These are phyloP conservation scores for Macaria liturata DNA, from an alignment of 2,888 invertebrate genomes.

Conservation along the genomic window DNA sequence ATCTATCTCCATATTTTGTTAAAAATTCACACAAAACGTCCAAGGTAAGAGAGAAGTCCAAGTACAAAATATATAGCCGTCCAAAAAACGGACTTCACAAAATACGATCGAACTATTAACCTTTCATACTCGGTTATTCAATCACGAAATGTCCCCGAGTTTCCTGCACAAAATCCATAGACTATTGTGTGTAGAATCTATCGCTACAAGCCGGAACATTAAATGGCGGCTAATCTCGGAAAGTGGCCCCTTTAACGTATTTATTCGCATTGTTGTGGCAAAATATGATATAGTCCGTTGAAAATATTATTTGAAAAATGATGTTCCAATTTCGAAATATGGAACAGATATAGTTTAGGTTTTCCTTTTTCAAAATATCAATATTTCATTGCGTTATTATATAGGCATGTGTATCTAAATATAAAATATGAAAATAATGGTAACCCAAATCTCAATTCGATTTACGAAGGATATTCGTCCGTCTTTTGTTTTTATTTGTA, in stretches of 20 bases:
- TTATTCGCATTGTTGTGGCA: slow-evolving; percentile 50
- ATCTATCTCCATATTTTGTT: too few species aligned
- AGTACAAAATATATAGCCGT: too few species aligned
- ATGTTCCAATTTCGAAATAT: background rate
- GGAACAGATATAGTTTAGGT: too few species aligned
- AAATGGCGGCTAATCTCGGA: slow-evolving; percentile 62
- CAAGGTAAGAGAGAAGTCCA: too few species aligned
- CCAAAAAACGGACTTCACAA: slow-evolving; percentile 6
- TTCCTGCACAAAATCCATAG: slow-evolving; percentile 43
- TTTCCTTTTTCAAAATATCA: too few species aligned
- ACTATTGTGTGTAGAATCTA: slow-evolving; percentile 44
- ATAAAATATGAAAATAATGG: too few species aligned
- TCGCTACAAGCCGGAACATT: slow-evolving; percentile 54
- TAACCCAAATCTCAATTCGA: too few species aligned
- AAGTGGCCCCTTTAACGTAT: slow-evolving; percentile 56
- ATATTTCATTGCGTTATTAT: too few species aligned
- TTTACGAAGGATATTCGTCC: too few species aligned
- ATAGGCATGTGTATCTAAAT: too few species aligned
- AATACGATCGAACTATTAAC: slow-evolving; percentile 19
- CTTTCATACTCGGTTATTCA: slow-evolving; percentile 49
- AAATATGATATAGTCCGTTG: slow-evolving; percentile 38
- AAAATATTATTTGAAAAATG: slow-evolving; percentile 11
- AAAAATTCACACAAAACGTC: too few species aligned
- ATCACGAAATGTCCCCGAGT: slow-evolving; percentile 51
- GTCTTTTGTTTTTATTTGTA: too few species aligned